Conservation (phyloP, 30 jellyfish, hydroid and myxozoan genomes). For the Aurelia coerulea region DNA sequence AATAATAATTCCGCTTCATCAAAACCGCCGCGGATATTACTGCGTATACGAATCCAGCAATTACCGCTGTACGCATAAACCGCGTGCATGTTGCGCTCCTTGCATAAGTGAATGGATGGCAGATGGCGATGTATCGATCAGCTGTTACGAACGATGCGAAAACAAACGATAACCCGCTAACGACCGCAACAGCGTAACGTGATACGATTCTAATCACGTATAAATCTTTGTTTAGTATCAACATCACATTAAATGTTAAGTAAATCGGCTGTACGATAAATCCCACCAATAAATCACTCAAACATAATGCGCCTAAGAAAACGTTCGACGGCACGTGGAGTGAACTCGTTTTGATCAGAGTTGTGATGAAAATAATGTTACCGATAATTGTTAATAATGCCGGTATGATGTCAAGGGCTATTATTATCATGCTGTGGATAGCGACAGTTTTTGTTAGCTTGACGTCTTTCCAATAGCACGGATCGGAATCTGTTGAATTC, state of each 20-base stretch:
- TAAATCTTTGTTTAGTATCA: not conserved
- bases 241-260: conserved; percentile 5
- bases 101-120: conserved; percentile 41
- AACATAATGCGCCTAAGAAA: conserved; percentile 47
- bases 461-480: conserved; percentile 23
- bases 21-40: not conserved
- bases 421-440: not conserved
- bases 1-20: not conserved
- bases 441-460: not conserved
- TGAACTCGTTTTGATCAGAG: conserved; percentile 33
- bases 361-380: conserved; percentile 29
- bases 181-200: not conserved
- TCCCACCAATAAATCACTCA: conserved; percentile 41
- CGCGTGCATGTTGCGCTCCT: conserved; percentile 28
- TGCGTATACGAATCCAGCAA: conserved; percentile 9
- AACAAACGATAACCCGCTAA: conserved; percentile 48
- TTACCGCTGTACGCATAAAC: not conserved
- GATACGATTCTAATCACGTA: not conserved
- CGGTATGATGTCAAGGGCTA: conserved; percentile 32
- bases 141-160: conserved; percentile 47
- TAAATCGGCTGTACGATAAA: conserved; percentile 29
- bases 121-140: conserved; percentile 55
- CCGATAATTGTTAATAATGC: conserved; percentile 26
- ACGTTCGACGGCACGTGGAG: conserved; percentile 56
- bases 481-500: not conserved